Percentiles rank a stretch among this genome's conserved stretches.
These are phyloP conservation scores for Cricetomys ansorgei DNA, from an alignment of 2,113 vertebrate species.

Conservation along the genomic window DNA sequence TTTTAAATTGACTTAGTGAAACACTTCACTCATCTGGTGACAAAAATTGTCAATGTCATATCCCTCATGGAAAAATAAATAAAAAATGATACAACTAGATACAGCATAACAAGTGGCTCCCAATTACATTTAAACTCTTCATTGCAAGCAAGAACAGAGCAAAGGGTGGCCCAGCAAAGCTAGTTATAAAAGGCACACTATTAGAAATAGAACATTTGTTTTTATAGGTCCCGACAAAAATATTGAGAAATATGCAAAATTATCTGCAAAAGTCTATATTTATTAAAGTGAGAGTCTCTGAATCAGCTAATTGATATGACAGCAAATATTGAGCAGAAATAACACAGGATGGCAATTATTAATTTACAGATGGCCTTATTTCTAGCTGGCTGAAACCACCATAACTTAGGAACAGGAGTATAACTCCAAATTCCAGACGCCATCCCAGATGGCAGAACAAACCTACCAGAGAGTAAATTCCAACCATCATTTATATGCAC, in stretches of 20 bases:
- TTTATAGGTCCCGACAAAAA: conserved; percentile 33
- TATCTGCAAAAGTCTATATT: conserved; percentile 55
- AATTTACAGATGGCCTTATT: conserved; percentile 86
- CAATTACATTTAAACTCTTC: conserved; percentile 45
- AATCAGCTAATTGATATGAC: conserved; percentile 67
- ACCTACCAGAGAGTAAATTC: conserved; percentile 82
- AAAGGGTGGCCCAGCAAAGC: background rate
- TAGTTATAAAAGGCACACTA: background rate
- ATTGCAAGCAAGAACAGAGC: background rate
- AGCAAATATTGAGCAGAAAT: conserved; percentile 77
- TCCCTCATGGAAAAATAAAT: background rate
- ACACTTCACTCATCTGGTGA: background rate
- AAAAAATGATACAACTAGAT: background rate
- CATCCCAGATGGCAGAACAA: conserved; percentile 82
- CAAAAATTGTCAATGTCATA: conserved; percentile 19
- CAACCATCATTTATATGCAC: conserved; percentile 82
- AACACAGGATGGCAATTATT: conserved; percentile 84
- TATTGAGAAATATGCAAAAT: conserved; percentile 51
- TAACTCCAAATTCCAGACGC: conserved; percentile 82
- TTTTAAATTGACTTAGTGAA: conserved; percentile 12
- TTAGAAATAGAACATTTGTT: conserved; percentile 46
- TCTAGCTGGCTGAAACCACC: conserved; percentile 82
- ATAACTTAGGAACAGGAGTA: conserved; percentile 82
- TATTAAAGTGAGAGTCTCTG: conserved; percentile 66
- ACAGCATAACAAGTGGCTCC: conserved; percentile 33